phyloP scores from a whole-genome alignment of 2,888 invertebrate genomes.

The Nebria brevicollis region DNA sequence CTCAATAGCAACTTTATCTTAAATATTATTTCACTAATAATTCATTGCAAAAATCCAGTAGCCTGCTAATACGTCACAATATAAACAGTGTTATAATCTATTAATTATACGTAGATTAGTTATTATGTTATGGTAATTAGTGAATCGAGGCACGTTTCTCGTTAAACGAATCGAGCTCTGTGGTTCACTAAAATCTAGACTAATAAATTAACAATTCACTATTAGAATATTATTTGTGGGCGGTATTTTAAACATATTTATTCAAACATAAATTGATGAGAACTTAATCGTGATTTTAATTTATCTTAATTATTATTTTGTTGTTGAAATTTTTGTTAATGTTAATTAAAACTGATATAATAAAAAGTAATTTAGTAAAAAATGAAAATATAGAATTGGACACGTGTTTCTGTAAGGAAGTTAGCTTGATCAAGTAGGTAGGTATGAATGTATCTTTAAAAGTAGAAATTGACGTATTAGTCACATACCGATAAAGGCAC shows the following conservation, averaged over 20 bases:
- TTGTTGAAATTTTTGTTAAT: neutral
- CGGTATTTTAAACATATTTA: neutral
- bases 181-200: neutral
- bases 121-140: neutral
- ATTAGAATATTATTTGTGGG: neutral
- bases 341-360: too few species aligned
- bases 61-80: neutral
- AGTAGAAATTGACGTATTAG: slow-evolving; percentile 12
- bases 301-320: neutral
- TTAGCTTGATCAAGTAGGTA: neutral
- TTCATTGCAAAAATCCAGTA: neutral
- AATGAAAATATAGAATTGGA: neutral
- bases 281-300: neutral
- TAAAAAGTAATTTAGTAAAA: too few species aligned
- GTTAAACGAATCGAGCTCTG: neutral
- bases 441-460: neutral
- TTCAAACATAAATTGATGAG: neutral
- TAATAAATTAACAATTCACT: neutral
- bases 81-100: neutral
- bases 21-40: neutral
- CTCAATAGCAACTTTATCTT: neutral
- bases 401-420: neutral
- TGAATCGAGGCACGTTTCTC: neutral
- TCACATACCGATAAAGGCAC: slow-evolving; percentile 20
- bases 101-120: slow-evolving; percentile 1